These are phyloP conservation scores for Haliclona indistincta DNA, from an alignment of 37 sponge, comb jelly and placozoan species.

Conservation along the genomic window DNA sequence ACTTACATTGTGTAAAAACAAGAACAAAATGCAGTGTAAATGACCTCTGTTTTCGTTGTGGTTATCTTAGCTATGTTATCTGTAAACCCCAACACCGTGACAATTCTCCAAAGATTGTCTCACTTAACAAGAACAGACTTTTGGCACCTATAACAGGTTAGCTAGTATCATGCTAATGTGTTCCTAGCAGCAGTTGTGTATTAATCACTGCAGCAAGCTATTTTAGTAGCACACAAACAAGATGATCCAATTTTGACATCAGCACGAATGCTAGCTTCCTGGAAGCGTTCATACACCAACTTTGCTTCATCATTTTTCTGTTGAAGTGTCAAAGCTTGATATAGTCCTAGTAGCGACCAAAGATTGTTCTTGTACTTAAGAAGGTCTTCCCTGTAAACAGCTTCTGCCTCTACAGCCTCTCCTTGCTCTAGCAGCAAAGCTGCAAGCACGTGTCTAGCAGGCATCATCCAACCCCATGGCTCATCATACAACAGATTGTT, in stretches of 20 bases:
- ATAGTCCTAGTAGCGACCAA: constrained; percentile 58
- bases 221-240: constrained; percentile 59
- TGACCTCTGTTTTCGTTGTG: too few relatives aligned
- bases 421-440: constrained; percentile 64
- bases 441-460: constrained; percentile 60
- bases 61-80: too few relatives aligned
- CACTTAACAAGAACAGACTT: too few relatives aligned
- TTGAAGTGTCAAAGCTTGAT: constrained; percentile 39
- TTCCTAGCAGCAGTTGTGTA: too few relatives aligned
- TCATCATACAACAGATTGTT: constrained; percentile 42
- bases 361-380: constrained; percentile 58
- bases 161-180: too few relatives aligned
- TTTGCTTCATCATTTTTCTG: constrained; percentile 41
- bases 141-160: too few relatives aligned
- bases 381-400: constrained; percentile 54
- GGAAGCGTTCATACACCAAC: neutral
- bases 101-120: too few relatives aligned
- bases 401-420: constrained; percentile 47
- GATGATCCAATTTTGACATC: constrained; percentile 57
- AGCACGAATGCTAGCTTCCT: constrained; percentile 39
- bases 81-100: too few relatives aligned
- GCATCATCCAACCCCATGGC: constrained; percentile 80
- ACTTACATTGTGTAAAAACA: too few relatives aligned
- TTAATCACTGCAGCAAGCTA: too few relatives aligned
- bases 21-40: too few relatives aligned